Base-by-base conservation (phyloP, 2,888 invertebrate species). In the Drosophila sordidula region DNA sequence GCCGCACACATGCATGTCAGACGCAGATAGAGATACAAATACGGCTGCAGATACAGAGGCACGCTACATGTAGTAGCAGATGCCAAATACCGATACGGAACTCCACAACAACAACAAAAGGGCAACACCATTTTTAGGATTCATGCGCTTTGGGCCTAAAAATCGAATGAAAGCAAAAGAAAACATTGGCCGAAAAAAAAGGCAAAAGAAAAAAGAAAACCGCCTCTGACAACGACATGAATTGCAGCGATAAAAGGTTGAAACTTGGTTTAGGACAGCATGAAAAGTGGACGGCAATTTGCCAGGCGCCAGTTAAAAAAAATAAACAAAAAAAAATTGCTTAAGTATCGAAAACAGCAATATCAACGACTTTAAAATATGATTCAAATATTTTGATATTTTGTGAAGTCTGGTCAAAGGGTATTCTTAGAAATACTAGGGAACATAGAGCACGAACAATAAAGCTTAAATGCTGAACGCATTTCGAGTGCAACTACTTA, bases 201-300 rank as follows among this genome's bases (percentile, higher is more conserved):
- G 22, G 34, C 32, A 41, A 49, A 52, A 59, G 54, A 46, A 39
- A 22, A 36, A 16, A n/a, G 16, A 44, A 55, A 72, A 46, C 46
- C 55, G 47, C 39, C 73, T 45, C 67, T 65, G 78, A 55, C 74
- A 61, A 78, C 68, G 47, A 74, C 78, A 78, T 55, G 75, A 78
- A 75, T 75, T 74, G 74, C 78, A 75, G 42, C 75, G 69, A 80
- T 80, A 79, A 87, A 68, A 70, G 68, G 85, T 79, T 69, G 44
- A 67, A 64, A 50, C 63, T 71, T 65, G 57, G 63, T 50, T 72
- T 26, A 49, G 56, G 54, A 62, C 71, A 79, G 69, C 83, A 86
- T 79, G 87, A 79, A 83, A 86, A 86, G 84, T 82, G 87, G 80
- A 82, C 87, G 71, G 62, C 83, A 82, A 88, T 81, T 88, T 86